phyloP scores from a whole-genome alignment of 2,888 invertebrate genomes.

The Parthenolecanium corni region DNA sequence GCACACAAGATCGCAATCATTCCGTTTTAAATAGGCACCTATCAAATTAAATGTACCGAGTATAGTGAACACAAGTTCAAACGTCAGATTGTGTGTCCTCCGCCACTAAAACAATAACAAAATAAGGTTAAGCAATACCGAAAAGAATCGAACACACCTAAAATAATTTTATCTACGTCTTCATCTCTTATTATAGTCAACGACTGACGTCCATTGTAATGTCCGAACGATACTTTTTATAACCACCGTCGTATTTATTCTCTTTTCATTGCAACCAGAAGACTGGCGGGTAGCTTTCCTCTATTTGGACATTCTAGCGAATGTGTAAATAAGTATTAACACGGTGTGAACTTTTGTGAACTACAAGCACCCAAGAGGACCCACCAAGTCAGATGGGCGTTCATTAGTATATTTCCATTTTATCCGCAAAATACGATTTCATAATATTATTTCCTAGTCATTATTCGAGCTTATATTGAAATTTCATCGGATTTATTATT shows the following conservation, averaged over 20 bases:
- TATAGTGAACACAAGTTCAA: slow-evolving; percentile 1
- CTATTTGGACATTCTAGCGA: background rate
- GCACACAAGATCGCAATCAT: no score
- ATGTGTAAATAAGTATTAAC: background rate
- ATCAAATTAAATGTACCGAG: background rate
- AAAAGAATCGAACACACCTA: slow-evolving; percentile 12
- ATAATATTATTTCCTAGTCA: no score
- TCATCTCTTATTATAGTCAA: slow-evolving; percentile 2
- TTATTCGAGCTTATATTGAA: no score
- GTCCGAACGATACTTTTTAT: background rate
- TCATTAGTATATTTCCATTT: no score
- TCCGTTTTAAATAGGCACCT: no score
- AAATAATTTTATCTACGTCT: slow-evolving; percentile 17
- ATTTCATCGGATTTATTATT: no score
- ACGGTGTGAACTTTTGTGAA: no score
- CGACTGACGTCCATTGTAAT: slow-evolving; percentile 11
- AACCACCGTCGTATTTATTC: background rate
- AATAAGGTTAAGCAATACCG: slow-evolving; percentile 11
- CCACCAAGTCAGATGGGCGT: no score
- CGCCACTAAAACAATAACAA: slow-evolving; percentile 13
- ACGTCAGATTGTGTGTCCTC: slow-evolving; percentile 8
- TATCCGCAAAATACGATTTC: no score
- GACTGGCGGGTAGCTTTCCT: background rate
- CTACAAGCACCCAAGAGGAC: no score
- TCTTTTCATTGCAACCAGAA: background rate